phyloP scores from a whole-genome alignment of 2,888 invertebrate genomes.

The Myopa testacea region DNA sequence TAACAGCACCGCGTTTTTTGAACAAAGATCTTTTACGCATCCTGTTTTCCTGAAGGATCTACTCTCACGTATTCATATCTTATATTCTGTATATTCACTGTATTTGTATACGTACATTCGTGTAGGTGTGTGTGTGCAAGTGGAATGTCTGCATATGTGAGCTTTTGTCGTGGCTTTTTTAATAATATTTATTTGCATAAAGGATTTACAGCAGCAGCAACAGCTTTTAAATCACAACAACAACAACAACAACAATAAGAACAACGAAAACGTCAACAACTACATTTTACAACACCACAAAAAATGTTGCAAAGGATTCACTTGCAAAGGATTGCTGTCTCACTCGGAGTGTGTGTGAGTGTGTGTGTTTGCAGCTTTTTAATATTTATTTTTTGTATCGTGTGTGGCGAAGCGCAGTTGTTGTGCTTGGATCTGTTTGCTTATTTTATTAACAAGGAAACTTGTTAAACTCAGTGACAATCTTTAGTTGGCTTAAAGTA shows the following conservation, averaged over 20 bases:
- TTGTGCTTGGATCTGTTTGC: slow-evolving; percentile 11
- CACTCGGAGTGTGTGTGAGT: slow-evolving; percentile 14
- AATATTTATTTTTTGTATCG: background rate
- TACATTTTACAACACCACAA: background rate
- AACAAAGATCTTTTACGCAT: background rate
- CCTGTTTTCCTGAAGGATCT: background rate
- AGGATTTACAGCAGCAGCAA: slow-evolving; percentile 32
- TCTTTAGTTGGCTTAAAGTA: slow-evolving; percentile 23
- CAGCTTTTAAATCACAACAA: background rate
- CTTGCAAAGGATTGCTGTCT: slow-evolving; percentile 11
- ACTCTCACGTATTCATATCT: background rate
- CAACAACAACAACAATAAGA: slow-evolving; percentile 12
- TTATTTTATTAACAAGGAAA: slow-evolving; percentile 34
- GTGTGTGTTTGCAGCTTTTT: background rate
- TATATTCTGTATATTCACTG: too few relatives aligned
- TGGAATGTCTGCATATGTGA: background rate
- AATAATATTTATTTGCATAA: slow-evolving; percentile 37
- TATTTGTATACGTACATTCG: background rate
- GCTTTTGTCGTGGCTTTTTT: background rate
- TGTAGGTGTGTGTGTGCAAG: background rate
- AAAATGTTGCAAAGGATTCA: slow-evolving; percentile 25
- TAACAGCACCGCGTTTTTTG: background rate
- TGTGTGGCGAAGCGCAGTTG: slow-evolving; percentile 1
- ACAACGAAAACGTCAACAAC: slow-evolving; percentile 7
- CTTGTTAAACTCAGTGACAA: slow-evolving; percentile 31